These are phyloP conservation scores for Podarcis siculus DNA, from an alignment of 2,797 vertebrate genomes.

Conservation along the genomic window DNA sequence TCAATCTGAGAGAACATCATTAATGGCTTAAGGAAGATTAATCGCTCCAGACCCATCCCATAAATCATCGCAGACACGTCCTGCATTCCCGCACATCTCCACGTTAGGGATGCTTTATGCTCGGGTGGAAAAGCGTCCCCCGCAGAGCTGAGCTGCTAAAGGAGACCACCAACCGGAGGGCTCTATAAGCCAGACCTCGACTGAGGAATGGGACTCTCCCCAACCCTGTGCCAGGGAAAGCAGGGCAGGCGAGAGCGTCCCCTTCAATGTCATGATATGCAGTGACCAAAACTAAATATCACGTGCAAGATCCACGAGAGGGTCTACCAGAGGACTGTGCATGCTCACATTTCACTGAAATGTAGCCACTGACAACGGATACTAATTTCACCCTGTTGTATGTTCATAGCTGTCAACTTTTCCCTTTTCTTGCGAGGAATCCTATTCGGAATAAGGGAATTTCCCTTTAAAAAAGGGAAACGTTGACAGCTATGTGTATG, in stretches of 20 bases:
- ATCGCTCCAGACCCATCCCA: constrained; percentile 34
- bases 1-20: constrained; percentile 35
- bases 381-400: too few relatives aligned
- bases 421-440: too few relatives aligned
- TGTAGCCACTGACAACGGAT: neutral
- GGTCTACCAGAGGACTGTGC: neutral
- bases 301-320: neutral
- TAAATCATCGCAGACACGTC: constrained; percentile 8
- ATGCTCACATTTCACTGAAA: neutral
- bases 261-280: neutral
- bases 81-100: constrained; percentile 21
- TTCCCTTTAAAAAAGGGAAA: too few relatives aligned
- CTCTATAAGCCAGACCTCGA: neutral
- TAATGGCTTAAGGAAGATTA: constrained; percentile 56
- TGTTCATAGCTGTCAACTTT: too few relatives aligned
- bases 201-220: neutral
- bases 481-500: too few relatives aligned
- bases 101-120: constrained; percentile 9
- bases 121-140: neutral
- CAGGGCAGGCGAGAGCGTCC: neutral
- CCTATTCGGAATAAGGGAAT: too few relatives aligned
- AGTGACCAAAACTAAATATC: neutral
- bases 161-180: too few relatives aligned
- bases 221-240: neutral
- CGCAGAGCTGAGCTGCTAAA: neutral